Base-by-base conservation (phyloP, 2,113 vertebrate genomes). In the Megaleporinus macrocephalus region DNA sequence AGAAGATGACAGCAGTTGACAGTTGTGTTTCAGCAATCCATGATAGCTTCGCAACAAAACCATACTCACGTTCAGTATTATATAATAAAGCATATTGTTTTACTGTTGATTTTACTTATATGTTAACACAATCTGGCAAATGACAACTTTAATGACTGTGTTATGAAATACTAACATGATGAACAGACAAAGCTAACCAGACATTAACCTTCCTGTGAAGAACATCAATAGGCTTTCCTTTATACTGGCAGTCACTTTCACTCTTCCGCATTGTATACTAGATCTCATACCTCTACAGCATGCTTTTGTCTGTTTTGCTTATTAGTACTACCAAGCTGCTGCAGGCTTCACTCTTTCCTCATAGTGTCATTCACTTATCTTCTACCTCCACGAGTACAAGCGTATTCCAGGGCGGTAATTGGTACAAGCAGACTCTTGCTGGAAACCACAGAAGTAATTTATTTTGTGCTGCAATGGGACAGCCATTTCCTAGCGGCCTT, bases 351-450 rank as follows among this genome's bases (percentile, higher is more conserved):
- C 41, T 70, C 66, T 14, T 70, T 41, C 10, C 41, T 44, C 36
- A 2, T n/a, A 36, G 30, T 36, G 33, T 70, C 65, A 68, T 11
- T 36, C 26, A 16, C 36, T 68, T 68, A 22, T 44, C 33, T 36
- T 44, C 66, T 41, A 24, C 24, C 65, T 68, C 33, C 10, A 12
- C 22, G n/a, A 24, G 30, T 68, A 68, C 65, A 26, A 26, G 12
- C 57, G 57, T 61, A 68, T 68, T 68, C 65, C 16, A 20, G 30
- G 36, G 22, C 36, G 22, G 66, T 70, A 70, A 70, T 70, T 70
- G 66, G 66, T 41, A 70, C 66, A 78, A 70, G 41, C 63, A 53
- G 10, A 69, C 76, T 44, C 61, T 33, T 68, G 27, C 53, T 74
- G 26, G 44, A n/a, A 27, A n/a, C 9, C 41, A 66, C n/a, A 15